Conservation (phyloP, 1,140 invertebrate species). For the Zaprionus lachaisei region DNA sequence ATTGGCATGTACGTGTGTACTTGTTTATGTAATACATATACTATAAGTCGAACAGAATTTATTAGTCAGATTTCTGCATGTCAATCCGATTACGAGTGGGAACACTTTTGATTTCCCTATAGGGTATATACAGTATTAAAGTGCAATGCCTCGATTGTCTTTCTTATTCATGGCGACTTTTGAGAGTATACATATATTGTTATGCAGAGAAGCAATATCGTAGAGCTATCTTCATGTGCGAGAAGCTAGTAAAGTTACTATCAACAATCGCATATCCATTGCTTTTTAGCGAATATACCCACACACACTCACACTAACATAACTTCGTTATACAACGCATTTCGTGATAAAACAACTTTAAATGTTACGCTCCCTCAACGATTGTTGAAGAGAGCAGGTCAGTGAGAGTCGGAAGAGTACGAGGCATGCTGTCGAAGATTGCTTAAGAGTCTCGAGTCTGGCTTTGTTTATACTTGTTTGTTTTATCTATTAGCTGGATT, state of each 20-base stretch:
- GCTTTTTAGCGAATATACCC: neutral
- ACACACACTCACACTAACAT: neutral
- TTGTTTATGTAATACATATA: conserved; percentile 3
- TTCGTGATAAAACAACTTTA: conserved; percentile 1
- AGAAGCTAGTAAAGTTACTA: neutral
- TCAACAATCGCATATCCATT: neutral
- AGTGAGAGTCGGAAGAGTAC: neutral
- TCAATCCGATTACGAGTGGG: neutral
- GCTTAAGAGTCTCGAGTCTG: neutral
- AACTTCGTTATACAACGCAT: neutral
- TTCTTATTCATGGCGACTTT: no score
- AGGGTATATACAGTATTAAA: neutral
- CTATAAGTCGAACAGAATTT: neutral
- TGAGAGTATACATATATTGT: no score
- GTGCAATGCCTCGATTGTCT: neutral
- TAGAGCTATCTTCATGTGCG: neutral
- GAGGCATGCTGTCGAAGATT: neutral
- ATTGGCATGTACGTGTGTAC: neutral
- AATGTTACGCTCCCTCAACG: neutral
- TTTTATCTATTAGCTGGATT: conserved; percentile 1
- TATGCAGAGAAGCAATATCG: no score
- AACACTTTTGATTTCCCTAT: neutral
- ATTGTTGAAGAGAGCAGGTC: neutral
- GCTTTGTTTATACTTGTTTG: neutral
- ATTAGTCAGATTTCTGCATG: neutral